Conservation (phyloP, 1,140 invertebrate species). For the Patella vulgata region DNA sequence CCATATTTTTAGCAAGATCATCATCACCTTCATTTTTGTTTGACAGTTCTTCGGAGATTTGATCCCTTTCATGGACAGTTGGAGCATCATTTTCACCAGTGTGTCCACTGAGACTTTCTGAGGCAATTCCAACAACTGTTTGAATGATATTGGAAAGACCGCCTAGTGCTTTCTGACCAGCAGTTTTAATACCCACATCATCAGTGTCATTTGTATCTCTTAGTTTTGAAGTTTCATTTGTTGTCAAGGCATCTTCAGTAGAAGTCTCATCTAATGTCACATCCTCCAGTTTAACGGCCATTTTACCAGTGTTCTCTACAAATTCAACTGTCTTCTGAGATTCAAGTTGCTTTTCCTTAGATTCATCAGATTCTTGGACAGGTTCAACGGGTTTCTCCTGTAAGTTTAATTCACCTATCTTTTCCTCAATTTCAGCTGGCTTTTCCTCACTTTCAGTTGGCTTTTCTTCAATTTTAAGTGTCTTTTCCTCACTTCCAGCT, state of each 20-base stretch:
- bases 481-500: neutral
- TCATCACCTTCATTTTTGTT: neutral
- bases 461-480: neutral
- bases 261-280: too few species aligned
- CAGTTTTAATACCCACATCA: neutral
- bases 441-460: neutral
- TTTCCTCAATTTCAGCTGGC: neutral
- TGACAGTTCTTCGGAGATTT: neutral
- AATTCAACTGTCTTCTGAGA: too few species aligned
- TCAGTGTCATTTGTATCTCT: neutral
- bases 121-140: neutral
- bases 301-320: too few species aligned
- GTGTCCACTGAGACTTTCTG: neutral
- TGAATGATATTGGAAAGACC: neutral
- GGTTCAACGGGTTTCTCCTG: too few species aligned
- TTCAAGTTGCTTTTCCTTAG: constrained; percentile 7
- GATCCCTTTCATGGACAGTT: neutral
- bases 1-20: neutral
- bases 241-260: too few species aligned
- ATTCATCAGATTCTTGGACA: constrained; percentile 2
- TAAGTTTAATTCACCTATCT: too few species aligned
- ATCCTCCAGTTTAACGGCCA: too few species aligned
- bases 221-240: too few species aligned
- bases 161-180: neutral
- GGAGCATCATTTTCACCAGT: neutral